A percentile compares a stretch with the other conserved stretches of the same genome.
Evolutionary conservation across 1,140 invertebrate species (phyloP).

Genomic region (Zaprionus nigranus): DNA sequence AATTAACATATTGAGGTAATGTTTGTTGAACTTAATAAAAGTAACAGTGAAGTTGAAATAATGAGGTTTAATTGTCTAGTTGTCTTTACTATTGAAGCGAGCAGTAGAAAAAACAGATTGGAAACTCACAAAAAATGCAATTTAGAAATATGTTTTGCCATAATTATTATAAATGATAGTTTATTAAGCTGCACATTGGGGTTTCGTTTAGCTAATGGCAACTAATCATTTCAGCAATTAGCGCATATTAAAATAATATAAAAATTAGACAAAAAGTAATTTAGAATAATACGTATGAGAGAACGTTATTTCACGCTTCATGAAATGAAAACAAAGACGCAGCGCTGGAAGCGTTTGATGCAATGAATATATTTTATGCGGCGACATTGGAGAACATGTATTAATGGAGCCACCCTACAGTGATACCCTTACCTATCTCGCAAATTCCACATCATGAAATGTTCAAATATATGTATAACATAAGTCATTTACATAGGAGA

Average conservation of each 20-base stretch:
- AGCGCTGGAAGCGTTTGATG: constrained; percentile 1
- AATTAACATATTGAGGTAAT: not conserved
- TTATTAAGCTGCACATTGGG: not conserved
- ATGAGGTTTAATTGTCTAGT: not conserved
- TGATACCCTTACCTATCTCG: not conserved
- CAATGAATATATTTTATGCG: not conserved
- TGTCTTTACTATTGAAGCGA: too few species aligned
- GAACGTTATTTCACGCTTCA: constrained; percentile 5
- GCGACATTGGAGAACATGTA: not conserved
- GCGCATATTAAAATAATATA: not conserved
- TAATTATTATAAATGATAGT: not conserved
- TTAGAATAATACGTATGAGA: not conserved
- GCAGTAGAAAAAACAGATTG: too few species aligned
- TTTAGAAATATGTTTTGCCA: not conserved
- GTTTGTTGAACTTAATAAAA: not conserved
- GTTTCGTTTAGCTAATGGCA: not conserved
- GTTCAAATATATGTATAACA: too few species aligned
- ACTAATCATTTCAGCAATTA: constrained; percentile 1
- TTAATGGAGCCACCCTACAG: not conserved
- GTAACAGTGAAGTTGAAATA: not conserved
- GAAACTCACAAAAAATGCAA: not conserved
- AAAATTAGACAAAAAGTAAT: constrained; percentile 4
- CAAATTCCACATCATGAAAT: not conserved
- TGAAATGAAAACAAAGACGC: not conserved
- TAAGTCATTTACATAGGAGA: too few species aligned